phyloP scores from a whole-genome alignment of 2,797 vertebrate genomes.

The Schizothorax lantsangensis region DNA sequence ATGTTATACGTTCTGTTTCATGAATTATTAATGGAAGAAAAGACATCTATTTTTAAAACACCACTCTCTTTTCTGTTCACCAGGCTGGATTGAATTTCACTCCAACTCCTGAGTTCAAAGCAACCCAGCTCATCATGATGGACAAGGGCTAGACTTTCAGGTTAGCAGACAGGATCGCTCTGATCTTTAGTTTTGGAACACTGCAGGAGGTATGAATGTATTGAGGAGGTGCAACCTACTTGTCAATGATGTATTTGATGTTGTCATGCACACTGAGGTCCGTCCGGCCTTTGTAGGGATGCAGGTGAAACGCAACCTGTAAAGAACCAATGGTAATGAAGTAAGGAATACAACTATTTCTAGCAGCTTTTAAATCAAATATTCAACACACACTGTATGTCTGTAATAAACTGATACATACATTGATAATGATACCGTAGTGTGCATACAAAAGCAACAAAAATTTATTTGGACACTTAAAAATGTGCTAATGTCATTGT shows the following conservation, averaged over 20 bases:
- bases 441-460: no score
- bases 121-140: constrained; percentile 33
- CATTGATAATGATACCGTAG: neutral
- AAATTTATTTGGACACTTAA: no score
- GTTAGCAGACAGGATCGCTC: constrained; percentile 11
- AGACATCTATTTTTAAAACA: constrained; percentile 66
- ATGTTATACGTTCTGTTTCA: constrained; percentile 47
- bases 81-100: constrained; percentile 50
- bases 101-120: constrained; percentile 39
- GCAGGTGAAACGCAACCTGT: constrained; percentile 84
- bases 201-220: neutral
- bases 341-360: constrained; percentile 74
- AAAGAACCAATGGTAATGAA: constrained; percentile 74
- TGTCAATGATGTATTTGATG: constrained; percentile 90
- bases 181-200: neutral
- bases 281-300: constrained; percentile 81
- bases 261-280: constrained; percentile 84
- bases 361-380: neutral
- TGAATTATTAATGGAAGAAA: constrained; percentile 49
- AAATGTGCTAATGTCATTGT: no score
- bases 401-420: neutral
- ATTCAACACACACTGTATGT: neutral
- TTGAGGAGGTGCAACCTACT: constrained; percentile 72
- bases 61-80: constrained; percentile 42
- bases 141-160: constrained; percentile 31